Evolutionary conservation across 2,113 vertebrate species (phyloP).

Genomic region (Chaetops frenatus): DNA sequence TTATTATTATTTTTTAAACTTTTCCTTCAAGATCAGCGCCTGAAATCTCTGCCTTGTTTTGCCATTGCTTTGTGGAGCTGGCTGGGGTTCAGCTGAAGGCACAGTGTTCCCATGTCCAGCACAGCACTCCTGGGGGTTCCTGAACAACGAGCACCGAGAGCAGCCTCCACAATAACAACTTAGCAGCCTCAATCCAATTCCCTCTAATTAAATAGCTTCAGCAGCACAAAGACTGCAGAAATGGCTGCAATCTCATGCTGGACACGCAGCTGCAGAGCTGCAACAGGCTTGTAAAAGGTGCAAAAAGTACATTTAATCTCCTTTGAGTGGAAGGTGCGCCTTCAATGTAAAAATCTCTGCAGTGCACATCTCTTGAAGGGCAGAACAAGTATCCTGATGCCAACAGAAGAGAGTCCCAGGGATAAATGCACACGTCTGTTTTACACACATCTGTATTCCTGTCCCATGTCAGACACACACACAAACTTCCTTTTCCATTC

Average conservation of each 20-base stretch:
- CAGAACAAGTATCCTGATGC: not conserved
- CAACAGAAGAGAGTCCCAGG: not conserved
- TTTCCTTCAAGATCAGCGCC: not conserved
- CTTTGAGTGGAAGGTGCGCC: not conserved
- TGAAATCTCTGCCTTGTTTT: not conserved
- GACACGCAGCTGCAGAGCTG: slow-evolving; percentile 33
- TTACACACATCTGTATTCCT: not conserved
- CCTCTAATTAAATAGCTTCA: slow-evolving; percentile 63
- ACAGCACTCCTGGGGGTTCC: not conserved
- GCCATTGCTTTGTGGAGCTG: not conserved
- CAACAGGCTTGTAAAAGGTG: not conserved
- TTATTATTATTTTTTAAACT: not conserved
- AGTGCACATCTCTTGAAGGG: not conserved
- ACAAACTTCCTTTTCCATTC: not conserved
- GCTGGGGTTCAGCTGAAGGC: not conserved
- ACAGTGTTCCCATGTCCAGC: not conserved
- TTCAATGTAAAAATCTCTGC: not conserved
- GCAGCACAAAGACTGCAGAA: slow-evolving; percentile 31
- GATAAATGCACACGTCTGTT: not conserved
- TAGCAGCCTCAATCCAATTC: slow-evolving; percentile 50
- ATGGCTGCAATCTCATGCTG: slow-evolving; percentile 46
- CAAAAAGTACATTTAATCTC: not conserved
- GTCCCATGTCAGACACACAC: not conserved
- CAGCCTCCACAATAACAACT: slow-evolving; percentile 37
- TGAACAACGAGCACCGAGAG: slow-evolving; percentile 2